Base-by-base conservation (phyloP, 1,140 invertebrate genomes). In the Drosophila carrolli region DNA sequence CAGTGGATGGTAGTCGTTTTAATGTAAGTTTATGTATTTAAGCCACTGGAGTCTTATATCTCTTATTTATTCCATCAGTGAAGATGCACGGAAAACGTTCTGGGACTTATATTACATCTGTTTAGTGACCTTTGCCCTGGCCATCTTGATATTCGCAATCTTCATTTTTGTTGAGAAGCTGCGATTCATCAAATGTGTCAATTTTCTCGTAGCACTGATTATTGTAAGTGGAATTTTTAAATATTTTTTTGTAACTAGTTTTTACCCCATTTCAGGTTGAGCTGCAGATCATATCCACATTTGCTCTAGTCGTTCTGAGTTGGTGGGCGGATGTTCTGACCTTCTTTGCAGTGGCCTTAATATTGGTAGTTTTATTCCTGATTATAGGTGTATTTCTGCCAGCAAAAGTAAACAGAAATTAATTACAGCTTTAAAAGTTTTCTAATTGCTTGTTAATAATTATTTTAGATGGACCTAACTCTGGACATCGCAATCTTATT, bases 401-500 rank as follows among this genome's bases (percentile, higher is more conserved):
- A 13, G 11, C 37, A 4, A 38, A 41, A 7, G 77, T 83, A 23
- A 59, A 11, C 1, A 10, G 9, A 9, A 19, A 10, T 7, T 2
- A 23, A 2, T 9, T 11, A 19, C 0, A 2, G 0, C n/a, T 23
- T 10, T 1, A 51, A 16, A 0, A 35, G 5, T 4, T 0, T 11
- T 13, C 4, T 11, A 10, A 4, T 43, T 35, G 9, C 13, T 4
- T 16, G 1, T 1, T 5, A 19, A 29, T 5, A n/a, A 9, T 7
- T 23, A 9, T 29, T 9, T 32, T 13, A 90, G 85, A 10, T 67
- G 47, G 85, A 90, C 53, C 61, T 90, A 4, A 90, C 85, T 2
- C 41, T 85, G 41, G 78, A 90, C 51, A 76, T 90, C 8, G 85
- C 86, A 0, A 14, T 90, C 6, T 8, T 90, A 9, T 89, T 89